Evolutionary conservation across 2,797 vertebrate genomes (phyloP).

Genomic region (Triplophysa bombifrons): DNA sequence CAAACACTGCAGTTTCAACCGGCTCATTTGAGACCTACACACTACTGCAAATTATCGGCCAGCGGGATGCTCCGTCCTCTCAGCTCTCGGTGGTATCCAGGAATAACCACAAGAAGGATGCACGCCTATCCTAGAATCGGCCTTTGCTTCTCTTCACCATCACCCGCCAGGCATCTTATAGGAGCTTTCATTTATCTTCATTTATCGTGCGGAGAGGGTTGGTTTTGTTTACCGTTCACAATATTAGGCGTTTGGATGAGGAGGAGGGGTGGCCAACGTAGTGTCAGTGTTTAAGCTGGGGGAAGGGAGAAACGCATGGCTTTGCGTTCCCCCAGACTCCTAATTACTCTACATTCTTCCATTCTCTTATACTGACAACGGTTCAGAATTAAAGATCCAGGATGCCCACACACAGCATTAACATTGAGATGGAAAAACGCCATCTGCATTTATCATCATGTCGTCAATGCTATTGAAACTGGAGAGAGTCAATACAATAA

Average conservation of each 20-base stretch:
- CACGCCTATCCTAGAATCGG: constrained; percentile 15
- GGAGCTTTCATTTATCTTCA: constrained; percentile 70
- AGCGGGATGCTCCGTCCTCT: constrained; percentile 55
- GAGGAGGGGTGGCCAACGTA: constrained; percentile 57
- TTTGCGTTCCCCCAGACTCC: constrained; percentile 54
- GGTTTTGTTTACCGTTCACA: constrained; percentile 67
- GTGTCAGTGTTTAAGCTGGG: constrained; percentile 60
- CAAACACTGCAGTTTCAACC: constrained; percentile 72
- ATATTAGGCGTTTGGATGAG: constrained; percentile 56
- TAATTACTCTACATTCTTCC: constrained; percentile 66
- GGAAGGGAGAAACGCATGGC: constrained; percentile 60
- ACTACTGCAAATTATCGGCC: constrained; percentile 62
- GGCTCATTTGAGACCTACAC: constrained; percentile 69
- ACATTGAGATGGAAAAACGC: constrained; percentile 53
- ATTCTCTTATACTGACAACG: constrained; percentile 39
- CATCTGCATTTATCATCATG: constrained; percentile 56
- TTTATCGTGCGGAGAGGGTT: constrained; percentile 66
- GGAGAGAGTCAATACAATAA: constrained; percentile 67
- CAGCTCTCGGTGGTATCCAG: constrained; percentile 36
- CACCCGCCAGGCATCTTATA: constrained; percentile 65
- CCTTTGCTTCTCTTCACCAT: constrained; percentile 53
- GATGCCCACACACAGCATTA: constrained; percentile 21
- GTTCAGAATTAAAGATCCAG: constrained; percentile 43
- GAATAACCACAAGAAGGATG: constrained; percentile 3
- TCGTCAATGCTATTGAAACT: constrained; percentile 60